Percentiles rank a stretch among this genome's conserved stretches.
Conservation (phyloP, 2,888 invertebrate species). For the Ashinkailepas kermadecensis region DNA sequence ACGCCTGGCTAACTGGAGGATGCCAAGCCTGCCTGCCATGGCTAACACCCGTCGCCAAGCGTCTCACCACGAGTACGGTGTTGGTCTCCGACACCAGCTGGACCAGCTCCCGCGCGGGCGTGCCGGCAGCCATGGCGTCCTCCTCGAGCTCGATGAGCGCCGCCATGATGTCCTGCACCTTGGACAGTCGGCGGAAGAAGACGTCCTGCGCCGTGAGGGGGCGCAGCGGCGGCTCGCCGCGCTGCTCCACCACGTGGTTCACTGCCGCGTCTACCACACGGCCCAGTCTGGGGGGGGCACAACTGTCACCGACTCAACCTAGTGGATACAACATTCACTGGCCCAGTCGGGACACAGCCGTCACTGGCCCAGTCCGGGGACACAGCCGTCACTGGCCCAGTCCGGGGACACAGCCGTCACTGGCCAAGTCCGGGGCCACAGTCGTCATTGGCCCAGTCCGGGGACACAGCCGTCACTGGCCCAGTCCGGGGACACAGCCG, state of each 20-base stretch:
- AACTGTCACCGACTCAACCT: not conserved
- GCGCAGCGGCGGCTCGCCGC: constrained; percentile 41
- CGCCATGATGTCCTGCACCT: constrained; percentile 57
- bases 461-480: too few species aligned
- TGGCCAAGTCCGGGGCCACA: too few species aligned
- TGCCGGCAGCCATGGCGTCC: constrained; percentile 49
- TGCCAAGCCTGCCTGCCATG: too few species aligned
- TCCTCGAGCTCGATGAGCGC: constrained; percentile 55
- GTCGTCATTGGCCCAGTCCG: too few species aligned
- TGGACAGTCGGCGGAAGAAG: constrained; percentile 62
- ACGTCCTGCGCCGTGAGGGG: constrained; percentile 61
- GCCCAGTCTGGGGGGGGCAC: constrained; percentile 32
- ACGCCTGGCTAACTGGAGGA: too few species aligned
- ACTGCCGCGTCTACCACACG: constrained; percentile 52
- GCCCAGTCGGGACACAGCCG: too few species aligned
- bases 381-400: too few species aligned
- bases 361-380: too few species aligned
- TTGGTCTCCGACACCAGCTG: constrained; percentile 8
- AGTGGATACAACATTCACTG: too few species aligned
- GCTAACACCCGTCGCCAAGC: too few species aligned
- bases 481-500: too few species aligned
- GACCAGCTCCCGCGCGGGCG: not conserved
- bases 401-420: too few species aligned
- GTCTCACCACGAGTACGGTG: not conserved
- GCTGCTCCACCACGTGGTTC: constrained; percentile 46